Evolutionary conservation across 2,113 vertebrate species (phyloP), one percentile per base, ranked within the genome.

Genomic region (Paradisaea rubra): DNA sequence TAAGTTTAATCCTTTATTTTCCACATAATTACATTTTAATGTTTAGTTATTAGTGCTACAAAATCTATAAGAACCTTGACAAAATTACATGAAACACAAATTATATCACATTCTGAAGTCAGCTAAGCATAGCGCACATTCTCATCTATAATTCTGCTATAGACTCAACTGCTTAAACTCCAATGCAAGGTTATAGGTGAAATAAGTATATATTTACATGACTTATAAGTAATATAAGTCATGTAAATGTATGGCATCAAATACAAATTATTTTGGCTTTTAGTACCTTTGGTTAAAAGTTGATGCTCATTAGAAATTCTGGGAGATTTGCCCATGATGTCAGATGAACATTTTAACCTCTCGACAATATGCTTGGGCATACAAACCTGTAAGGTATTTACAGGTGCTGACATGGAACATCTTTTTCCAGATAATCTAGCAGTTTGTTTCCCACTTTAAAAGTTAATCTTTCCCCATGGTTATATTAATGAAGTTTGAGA

Each of bases 11-110:
- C 24, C 24, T 93, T 70, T 94, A 82, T 92, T 96, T 95, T 92
- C 87, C 87, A 82, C 63, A 18, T 91, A 91, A 94, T 96, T 95
- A 56, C 64, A 41, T 94, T 95, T 95, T 89, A 88, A 92, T 83
- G 17, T 88, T 88, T 65, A 81, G 80, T 88, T 96, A 84, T 88
- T 94, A 83, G 28, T 92, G 63, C 59, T 72, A 45, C 37, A 87
- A 76, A 91, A 87, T 92, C 28, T 76, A 4, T 78, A 83, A 95
- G 61, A 91, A 85, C 20, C 28, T 61, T 96, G 81, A 89, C 33
- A 95, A 93, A 90, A 70, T 88, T 14, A 20, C 45, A 56, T 22
- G 59, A 95, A 95, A 59, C 21, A 69, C 33, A 70, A 88, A 86
- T 94, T 73, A 60, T 6, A 52, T 77, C 50, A 66, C 63, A 88